These are phyloP conservation scores for Trichomalopsis sarcophagae DNA, from an alignment of 1,140 invertebrate genomes.

Conservation along the genomic window DNA sequence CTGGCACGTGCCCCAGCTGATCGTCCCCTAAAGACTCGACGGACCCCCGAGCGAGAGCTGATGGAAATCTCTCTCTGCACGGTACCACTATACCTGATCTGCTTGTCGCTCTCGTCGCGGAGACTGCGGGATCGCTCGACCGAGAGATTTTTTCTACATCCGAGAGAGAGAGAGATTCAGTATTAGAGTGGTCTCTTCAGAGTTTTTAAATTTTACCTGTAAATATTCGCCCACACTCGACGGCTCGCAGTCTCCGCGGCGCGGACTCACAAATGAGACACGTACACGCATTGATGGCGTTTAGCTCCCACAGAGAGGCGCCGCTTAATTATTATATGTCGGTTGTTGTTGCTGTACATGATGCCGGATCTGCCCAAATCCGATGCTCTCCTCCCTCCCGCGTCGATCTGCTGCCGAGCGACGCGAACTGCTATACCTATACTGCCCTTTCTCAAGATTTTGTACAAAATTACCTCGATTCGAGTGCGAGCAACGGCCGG, in stretches of 20 bases:
- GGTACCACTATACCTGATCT: background rate
- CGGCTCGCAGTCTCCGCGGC: background rate
- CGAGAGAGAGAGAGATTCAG: background rate
- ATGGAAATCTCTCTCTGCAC: too few relatives aligned
- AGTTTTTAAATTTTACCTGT: background rate
- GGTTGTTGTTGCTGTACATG: background rate
- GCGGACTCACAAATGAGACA: background rate
- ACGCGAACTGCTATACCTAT: background rate
- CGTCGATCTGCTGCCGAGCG: background rate
- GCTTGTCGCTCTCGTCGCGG: background rate
- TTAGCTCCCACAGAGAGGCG: background rate
- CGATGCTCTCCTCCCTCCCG: background rate
- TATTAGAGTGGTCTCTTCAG: background rate
- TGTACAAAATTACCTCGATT: slow-evolving; percentile 1
- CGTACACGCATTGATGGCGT: background rate
- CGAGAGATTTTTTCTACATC: background rate
- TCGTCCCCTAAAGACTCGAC: background rate
- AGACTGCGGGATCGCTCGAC: background rate
- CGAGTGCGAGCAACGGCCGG: background rate
- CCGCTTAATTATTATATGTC: background rate
- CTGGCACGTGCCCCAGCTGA: slow-evolving; percentile 35
- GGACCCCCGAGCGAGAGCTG: background rate
- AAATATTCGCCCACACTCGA: background rate
- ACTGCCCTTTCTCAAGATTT: background rate
- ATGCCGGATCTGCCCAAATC: background rate